phyloP scores from a whole-genome alignment of 1,140 invertebrate species.

The Cotesia typhae region DNA sequence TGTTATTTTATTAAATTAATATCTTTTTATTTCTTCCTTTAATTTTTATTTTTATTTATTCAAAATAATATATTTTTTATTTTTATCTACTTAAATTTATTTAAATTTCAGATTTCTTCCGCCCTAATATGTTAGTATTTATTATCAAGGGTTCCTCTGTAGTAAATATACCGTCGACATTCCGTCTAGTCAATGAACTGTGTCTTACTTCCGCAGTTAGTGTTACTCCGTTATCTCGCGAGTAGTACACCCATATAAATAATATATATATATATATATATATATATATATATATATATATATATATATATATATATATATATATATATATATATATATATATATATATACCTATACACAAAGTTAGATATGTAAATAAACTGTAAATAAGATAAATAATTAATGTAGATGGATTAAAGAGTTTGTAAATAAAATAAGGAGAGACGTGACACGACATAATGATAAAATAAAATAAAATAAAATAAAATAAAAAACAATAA shows the following conservation, averaged over 20 bases:
- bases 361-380: background rate
- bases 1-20: no score
- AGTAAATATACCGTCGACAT: conserved; percentile 25
- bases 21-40: no score
- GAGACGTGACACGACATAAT: background rate
- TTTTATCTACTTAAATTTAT: background rate
- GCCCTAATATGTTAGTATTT: background rate
- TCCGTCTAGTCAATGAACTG: conserved; percentile 43
- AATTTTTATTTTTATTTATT: no score
- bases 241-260: background rate
- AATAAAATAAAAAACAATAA: background rate
- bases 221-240: conserved; percentile 19
- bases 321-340: no score
- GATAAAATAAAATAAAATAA: background rate
- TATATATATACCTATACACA: background rate
- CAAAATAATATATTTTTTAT: background rate
- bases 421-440: background rate
- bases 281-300: no score
- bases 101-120: conserved; percentile 11
- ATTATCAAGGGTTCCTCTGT: conserved; percentile 9
- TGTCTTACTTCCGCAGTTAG: conserved; percentile 25
- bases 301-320: no score
- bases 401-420: no score
- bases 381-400: no score
- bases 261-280: no score